Conservation (phyloP, 2,888 invertebrate genomes). For the Polydrusus pterygomalis region DNA sequence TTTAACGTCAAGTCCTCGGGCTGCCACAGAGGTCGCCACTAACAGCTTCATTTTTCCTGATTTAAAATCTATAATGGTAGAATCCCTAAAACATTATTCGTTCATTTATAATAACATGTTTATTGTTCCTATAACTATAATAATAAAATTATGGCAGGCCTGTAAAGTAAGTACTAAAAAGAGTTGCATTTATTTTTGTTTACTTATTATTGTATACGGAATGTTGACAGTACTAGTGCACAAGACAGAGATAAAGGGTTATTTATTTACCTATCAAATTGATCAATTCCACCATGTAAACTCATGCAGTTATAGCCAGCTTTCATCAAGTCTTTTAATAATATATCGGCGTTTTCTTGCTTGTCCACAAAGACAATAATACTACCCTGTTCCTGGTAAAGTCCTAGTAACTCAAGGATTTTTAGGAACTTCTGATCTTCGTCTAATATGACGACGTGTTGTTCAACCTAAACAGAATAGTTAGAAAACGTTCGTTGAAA, state of each 20-base stretch:
- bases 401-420: conserved; percentile 95
- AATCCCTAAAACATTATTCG: conserved; percentile 90
- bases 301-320: conserved; percentile 98
- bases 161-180: too few species aligned
- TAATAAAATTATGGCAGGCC: too few species aligned
- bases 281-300: conserved; percentile 99
- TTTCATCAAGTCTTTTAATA: conserved; percentile 95
- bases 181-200: too few species aligned
- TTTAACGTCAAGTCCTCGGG: conserved; percentile 98
- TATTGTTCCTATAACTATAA: too few species aligned
- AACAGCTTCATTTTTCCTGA: conserved; percentile 88
- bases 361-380: conserved; percentile 98
- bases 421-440: conserved; percentile 99
- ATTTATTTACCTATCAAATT: conserved; percentile 83
- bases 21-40: conserved; percentile 98
- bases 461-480: conserved; percentile 79
- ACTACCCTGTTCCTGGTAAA: conserved; percentile 94
- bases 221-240: too few species aligned
- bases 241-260: too few species aligned
- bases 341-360: conserved; percentile 96
- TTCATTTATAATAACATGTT: not conserved
- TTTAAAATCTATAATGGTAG: conserved; percentile 98
- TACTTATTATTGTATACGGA: too few species aligned
- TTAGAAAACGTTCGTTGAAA: not conserved
- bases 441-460: conserved; percentile 93